A percentile compares a stretch with the other conserved stretches of the same genome.
Conservation (phyloP, 2,113 vertebrate genomes). For the Pseudonaja textilis region DNA sequence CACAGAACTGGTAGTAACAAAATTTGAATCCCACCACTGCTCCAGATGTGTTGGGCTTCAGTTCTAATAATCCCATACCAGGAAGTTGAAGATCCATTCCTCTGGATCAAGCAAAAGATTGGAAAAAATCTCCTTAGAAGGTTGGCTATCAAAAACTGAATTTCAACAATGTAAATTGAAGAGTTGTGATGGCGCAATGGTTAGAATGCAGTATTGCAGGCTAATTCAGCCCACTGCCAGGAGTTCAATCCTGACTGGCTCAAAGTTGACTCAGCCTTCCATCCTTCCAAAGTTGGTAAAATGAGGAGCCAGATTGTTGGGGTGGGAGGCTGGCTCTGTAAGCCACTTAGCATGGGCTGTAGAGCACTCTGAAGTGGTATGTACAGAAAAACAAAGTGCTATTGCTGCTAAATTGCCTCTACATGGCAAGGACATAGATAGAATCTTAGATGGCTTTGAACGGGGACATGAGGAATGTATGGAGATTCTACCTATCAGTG, state of each 20-base stretch:
- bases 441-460: neutral
- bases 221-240: neutral
- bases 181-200: neutral
- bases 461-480: neutral
- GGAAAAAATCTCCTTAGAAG: neutral
- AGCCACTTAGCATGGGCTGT: neutral
- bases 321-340: neutral
- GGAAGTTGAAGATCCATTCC: neutral
- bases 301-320: neutral
- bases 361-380: neutral
- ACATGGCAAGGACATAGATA: neutral
- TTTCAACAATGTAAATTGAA: neutral
- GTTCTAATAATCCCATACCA: neutral
- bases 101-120: neutral
- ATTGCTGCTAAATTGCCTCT: neutral
- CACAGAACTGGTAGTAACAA: too few species aligned
- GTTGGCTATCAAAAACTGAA: neutral
- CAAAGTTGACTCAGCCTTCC: neutral
- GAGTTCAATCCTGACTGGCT: neutral
- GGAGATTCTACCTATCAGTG: neutral
- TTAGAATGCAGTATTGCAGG: neutral
- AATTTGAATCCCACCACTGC: neutral
- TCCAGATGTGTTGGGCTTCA: neutral
- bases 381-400: neutral
- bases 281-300: neutral